phyloP scores from a whole-genome alignment of 1,140 invertebrate genomes.

The Bombus cullumanus region DNA sequence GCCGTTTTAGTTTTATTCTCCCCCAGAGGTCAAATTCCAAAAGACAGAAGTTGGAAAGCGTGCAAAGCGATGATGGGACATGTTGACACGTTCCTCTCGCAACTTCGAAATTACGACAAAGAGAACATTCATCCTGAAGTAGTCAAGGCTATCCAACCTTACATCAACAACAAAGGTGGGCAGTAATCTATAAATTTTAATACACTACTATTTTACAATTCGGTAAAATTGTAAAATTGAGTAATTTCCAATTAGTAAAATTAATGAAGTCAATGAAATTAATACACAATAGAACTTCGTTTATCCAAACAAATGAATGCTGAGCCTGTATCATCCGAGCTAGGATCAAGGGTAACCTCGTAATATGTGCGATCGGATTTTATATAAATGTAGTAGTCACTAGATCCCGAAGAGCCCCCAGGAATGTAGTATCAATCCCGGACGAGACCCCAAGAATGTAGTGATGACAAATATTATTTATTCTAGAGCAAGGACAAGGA shows the following conservation, averaged over 20 bases:
- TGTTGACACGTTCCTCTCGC: conserved; percentile 93
- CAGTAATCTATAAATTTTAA: not conserved
- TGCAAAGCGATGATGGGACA: conserved; percentile 94
- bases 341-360: too few species aligned
- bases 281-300: too few species aligned
- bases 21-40: conserved; percentile 94
- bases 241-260: not conserved
- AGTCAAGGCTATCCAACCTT: conserved; percentile 88
- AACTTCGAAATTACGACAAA: conserved; percentile 95
- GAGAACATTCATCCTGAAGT: conserved; percentile 96
- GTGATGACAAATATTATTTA: too few species aligned
- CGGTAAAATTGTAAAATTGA: too few species aligned
- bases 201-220: not conserved
- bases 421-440: too few species aligned
- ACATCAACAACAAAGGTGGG: conserved; percentile 80
- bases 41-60: conserved; percentile 96
- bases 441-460: too few species aligned
- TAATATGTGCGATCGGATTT: too few species aligned
- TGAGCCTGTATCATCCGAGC: too few species aligned
- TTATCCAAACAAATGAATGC: too few species aligned
- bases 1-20: conserved; percentile 95
- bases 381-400: too few species aligned
- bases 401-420: too few species aligned
- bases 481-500: too few species aligned
- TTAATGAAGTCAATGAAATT: not conserved